Evolutionary conservation across 1,140 invertebrate species (phyloP).

Genomic region (Drosophila bipectinata): DNA sequence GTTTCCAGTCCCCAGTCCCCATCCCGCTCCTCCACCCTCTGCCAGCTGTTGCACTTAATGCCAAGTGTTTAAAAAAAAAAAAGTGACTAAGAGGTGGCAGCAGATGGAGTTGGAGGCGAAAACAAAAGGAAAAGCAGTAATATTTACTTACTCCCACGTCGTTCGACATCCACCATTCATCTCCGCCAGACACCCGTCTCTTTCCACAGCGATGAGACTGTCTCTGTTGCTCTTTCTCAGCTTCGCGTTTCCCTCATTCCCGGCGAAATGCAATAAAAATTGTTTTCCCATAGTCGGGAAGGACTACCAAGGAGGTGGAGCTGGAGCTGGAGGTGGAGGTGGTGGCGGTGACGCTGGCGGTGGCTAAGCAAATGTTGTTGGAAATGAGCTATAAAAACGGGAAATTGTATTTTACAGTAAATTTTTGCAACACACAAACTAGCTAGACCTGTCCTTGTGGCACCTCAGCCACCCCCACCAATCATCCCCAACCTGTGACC

Average conservation of each 20-base stretch:
- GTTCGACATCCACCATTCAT: conserved; percentile 33
- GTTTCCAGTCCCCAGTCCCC: conserved; percentile 20
- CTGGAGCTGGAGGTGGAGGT: conserved; percentile 2
- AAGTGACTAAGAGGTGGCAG: conserved; percentile 2
- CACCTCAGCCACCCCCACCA: conserved; percentile 2
- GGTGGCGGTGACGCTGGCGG: conserved; percentile 16
- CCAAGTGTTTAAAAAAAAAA: conserved; percentile 73
- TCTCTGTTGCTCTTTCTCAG: background rate
- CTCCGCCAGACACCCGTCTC: background rate
- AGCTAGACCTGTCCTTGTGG: conserved; percentile 47
- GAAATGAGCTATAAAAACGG: conserved; percentile 81
- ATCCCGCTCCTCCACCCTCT: background rate
- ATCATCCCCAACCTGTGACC: conserved; percentile 8
- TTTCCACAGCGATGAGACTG: background rate
- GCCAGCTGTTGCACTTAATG: conserved; percentile 77
- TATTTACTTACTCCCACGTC: conserved; percentile 70
- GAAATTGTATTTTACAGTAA: conserved; percentile 81
- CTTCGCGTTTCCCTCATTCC: conserved; percentile 69
- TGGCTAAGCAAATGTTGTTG: conserved; percentile 77
- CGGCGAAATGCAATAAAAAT: conserved; percentile 79
- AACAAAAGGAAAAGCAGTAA: conserved; percentile 45
- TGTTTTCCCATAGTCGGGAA: conserved; percentile 72
- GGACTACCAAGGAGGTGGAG: conserved; percentile 8
- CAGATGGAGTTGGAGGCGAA: conserved; percentile 15
- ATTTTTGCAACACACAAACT: conserved; percentile 76